These are phyloP conservation scores for Buathra laborator DNA, from an alignment of 2,888 invertebrate genomes.

Conservation along the genomic window DNA sequence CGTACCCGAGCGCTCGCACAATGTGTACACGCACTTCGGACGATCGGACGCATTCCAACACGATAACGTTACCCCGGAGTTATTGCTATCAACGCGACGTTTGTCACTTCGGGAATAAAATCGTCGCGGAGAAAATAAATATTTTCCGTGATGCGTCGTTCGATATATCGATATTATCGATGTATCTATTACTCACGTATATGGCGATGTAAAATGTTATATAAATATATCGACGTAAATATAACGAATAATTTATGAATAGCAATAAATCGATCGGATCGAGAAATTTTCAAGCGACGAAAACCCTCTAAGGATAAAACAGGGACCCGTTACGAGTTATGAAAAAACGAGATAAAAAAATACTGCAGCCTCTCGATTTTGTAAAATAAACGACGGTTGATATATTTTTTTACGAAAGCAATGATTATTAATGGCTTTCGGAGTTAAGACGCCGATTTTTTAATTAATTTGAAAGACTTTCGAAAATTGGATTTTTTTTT, in stretches of 20 bases:
- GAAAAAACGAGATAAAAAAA: neutral
- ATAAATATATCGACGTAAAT: too few species aligned
- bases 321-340: neutral
- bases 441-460: neutral
- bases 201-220: neutral
- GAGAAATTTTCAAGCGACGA: neutral
- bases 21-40: constrained; percentile 34
- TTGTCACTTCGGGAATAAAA: constrained; percentile 10
- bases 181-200: neutral
- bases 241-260: neutral
- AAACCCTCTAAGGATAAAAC: neutral
- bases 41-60: constrained; percentile 43
- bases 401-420: too few species aligned
- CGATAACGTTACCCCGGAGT: constrained; percentile 44
- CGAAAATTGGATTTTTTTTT: neutral
- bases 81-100: neutral
- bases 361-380: too few species aligned
- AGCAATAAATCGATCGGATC: neutral
- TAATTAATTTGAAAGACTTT: neutral
- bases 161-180: neutral
- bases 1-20: constrained; percentile 1
- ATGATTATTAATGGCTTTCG: too few species aligned
- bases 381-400: too few species aligned
- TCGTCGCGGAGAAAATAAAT: neutral
- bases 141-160: neutral